phyloP scores from a whole-genome alignment of 64 coral and sea anemone genomes.

The Pocillopora damicornis region DNA sequence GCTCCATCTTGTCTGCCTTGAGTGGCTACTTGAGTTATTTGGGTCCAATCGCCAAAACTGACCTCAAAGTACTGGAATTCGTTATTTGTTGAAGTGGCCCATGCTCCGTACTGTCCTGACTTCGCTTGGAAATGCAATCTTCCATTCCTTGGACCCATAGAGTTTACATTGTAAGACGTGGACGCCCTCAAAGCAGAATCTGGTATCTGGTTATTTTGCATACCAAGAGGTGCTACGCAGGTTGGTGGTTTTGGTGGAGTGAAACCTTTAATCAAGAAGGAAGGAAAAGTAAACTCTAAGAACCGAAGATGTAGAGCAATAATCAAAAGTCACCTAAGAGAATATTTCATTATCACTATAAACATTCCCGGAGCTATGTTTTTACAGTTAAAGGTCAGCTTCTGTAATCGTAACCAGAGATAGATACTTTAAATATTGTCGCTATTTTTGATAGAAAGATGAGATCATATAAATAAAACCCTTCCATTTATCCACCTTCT shows the following conservation, averaged over 20 bases:
- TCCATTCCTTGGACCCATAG: constrained; percentile 7
- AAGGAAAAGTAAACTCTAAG: too few relatives aligned
- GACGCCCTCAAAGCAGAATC: constrained; percentile 51
- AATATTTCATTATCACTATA: too few relatives aligned
- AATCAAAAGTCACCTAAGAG: too few relatives aligned
- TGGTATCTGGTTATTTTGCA: constrained; percentile 50
- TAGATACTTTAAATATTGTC: too few relatives aligned
- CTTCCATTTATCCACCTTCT: too few relatives aligned
- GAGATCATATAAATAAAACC: too few relatives aligned
- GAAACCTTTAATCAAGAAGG: constrained; percentile 36
- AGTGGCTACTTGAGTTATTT: constrained; percentile 52
- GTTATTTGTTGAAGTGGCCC: constrained; percentile 44
- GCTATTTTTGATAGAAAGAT: too few relatives aligned
- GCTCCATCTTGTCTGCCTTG: constrained; percentile 67
- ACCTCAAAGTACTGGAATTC: constrained; percentile 48
- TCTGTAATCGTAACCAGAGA: too few relatives aligned
- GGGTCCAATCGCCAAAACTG: constrained; percentile 39
- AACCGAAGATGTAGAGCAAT: too few relatives aligned
- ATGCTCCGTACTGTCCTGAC: constrained; percentile 34
- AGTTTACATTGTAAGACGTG: constrained; percentile 4
- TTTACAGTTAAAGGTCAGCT: too few relatives aligned
- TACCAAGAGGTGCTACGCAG: constrained; percentile 37
- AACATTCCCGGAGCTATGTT: too few relatives aligned
- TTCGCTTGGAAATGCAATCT: constrained; percentile 6
- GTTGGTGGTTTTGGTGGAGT: constrained; percentile 20